Evolutionary conservation across 2,113 vertebrate genomes (phyloP), one percentile per base, ranked within the genome.

Genomic region (Chrysemys picta): DNA sequence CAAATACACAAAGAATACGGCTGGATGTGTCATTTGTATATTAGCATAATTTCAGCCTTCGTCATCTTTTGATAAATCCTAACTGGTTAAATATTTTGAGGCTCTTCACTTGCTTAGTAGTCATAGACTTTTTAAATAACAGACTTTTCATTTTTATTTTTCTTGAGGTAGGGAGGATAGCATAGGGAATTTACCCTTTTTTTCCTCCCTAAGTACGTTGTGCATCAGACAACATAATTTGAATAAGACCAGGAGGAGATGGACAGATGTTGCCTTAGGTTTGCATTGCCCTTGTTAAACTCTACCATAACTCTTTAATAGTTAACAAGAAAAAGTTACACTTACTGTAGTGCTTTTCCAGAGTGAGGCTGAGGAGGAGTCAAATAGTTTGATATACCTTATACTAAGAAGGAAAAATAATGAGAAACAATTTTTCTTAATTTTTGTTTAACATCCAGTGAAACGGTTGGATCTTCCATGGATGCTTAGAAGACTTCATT

Each of bases 141-240:
- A 47, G 91, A 49, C 90, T 81, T 87, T 94, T 92, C 72, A 89
- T 79, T 89, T 90, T 84, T 62, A 45, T 76, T 85, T 91, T 27
- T 93, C 92, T 90, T 22, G 90, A 83, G 56, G 24, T 88, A 56
- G 89, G 42, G 84, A 53, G 45, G 87, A 90, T 54, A 52, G 80
- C 82, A 47, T 57, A 27, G n/a, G 54, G 38, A 31, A 50, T 54
- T 87, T 88, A 78, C 85, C 85, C 90, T 19, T 45, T 88, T 91
- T 79, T 42, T 21, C 91, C 94, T 95, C 95, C 84, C 31, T 21
- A 88, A 82, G 80, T 88, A 65, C 80, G 92, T 93, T 85, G 65
- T 88, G 62, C 53, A n/a, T 4, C 94, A 82, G 83, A 81, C 91
- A 38, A 87, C 90, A 31, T 75, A 27, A 11, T 76, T 9, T 84